Conservation (phyloP, 2,113 vertebrate genomes). For the Helogale parvula region DNA sequence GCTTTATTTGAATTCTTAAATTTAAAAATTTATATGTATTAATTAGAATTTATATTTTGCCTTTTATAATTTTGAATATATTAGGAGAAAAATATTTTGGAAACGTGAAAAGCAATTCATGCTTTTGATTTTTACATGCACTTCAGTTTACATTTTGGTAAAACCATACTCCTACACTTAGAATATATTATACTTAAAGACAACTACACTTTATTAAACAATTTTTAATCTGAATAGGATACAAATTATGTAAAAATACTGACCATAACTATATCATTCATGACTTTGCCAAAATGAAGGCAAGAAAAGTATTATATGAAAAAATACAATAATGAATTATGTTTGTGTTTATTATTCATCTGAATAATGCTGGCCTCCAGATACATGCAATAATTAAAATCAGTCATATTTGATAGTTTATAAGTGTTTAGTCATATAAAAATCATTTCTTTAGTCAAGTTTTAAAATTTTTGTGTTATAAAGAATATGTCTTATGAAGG, state of each 20-base stretch:
- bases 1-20: not conserved
- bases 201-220: not conserved
- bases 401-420: not conserved
- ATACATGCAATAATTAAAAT: not conserved
- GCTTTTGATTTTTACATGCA: not conserved
- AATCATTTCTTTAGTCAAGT: not conserved
- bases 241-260: not conserved
- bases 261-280: not conserved
- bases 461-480: not conserved
- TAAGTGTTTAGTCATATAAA: not conserved
- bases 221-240: not conserved
- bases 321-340: not conserved
- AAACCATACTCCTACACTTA: not conserved
- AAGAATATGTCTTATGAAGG: not conserved
- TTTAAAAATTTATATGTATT: not conserved
- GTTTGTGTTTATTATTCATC: slow-evolving; percentile 25
- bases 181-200: not conserved
- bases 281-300: not conserved
- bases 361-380: not conserved
- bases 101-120: not conserved
- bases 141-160: not conserved
- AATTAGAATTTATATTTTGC: not conserved
- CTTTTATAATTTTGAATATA: not conserved
- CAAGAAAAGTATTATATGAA: slow-evolving; percentile 7
- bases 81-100: not conserved